Base-by-base conservation (phyloP, 2,113 vertebrate genomes). In the Salminus brasiliensis region DNA sequence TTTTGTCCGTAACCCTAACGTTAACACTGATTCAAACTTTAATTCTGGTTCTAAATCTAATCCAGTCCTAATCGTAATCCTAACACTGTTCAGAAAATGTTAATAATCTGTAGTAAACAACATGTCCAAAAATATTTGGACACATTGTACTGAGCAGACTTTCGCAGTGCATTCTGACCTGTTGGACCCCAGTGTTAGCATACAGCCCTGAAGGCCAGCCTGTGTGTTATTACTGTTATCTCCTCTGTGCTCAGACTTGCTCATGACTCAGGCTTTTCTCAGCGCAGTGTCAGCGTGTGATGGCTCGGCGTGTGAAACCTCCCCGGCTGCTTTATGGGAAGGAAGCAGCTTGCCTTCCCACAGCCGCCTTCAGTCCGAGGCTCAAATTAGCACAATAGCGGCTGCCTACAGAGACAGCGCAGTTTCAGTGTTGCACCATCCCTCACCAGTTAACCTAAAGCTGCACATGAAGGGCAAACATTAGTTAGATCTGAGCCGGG, bases 271-370 rank as follows among this genome's bases (percentile, higher is more conserved):
- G 60, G 18, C 0, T 39, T 66, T 66, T 39, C 62, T 23, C 32
- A 32, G 9, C 7, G 21, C 34, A 4, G 11, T 66, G 62, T 66
- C 62, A 66, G 62, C 62, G 9, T 25, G 36, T 18, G 60, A 63
- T 29, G 15, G 5, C 12, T 36, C 25, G 11, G 34, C 18, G 36
- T 66, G 62, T 66, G 62, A 66, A 66, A 66, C 34, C 21, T 63
- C 15, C 21, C 23, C 23, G 9, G 34, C 18, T 16, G 23, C 62
- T 66, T 66, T 66, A 66, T 66, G 62, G 62, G 62, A 66, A 66
- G 62, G 62, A 66, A 66, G 36, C 62, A 66, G 36, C 62, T 39
- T 7, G 18, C 34, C 34, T 36, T 66, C 62, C 62, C 62, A 12
- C 34, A 66, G 62, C 7, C 16, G 30, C 60, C 32, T 18, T 6